Percentiles rank a stretch among this genome's conserved stretches.
phyloP scores from a whole-genome alignment of 1,140 invertebrate genomes.

The Homarus americanus region DNA sequence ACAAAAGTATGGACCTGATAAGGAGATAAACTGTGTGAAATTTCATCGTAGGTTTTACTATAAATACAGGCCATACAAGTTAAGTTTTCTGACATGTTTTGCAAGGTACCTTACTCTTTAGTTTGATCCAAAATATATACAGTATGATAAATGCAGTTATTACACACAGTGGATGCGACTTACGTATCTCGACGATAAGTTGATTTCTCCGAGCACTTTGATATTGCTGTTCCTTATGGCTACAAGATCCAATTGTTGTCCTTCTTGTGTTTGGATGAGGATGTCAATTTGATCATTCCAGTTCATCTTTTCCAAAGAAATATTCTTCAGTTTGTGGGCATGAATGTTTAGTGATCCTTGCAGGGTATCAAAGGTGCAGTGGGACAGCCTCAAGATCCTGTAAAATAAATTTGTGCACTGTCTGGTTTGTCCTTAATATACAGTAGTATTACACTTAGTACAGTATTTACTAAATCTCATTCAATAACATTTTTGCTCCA shows the following conservation, averaged over 20 bases:
- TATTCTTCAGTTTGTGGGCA: slow-evolving; percentile 31
- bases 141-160: too few species aligned
- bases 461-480: too few species aligned
- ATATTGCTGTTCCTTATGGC: slow-evolving; percentile 15
- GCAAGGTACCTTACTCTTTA: too few species aligned
- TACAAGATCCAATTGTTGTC: background rate
- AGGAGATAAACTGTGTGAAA: background rate
- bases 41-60: too few species aligned
- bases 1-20: slow-evolving; percentile 17
- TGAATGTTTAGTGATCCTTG: slow-evolving; percentile 32
- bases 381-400: slow-evolving; percentile 2
- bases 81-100: too few species aligned
- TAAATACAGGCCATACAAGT: too few species aligned
- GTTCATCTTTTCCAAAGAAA: slow-evolving; percentile 3
- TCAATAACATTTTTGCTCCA: too few species aligned
- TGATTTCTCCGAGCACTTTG: slow-evolving; percentile 32
- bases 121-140: too few species aligned
- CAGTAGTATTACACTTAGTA: too few species aligned
- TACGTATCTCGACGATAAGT: slow-evolving; percentile 27
- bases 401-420: slow-evolving; percentile 21
- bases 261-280: slow-evolving; percentile 24
- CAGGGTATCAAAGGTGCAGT: background rate
- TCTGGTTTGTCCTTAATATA: too few species aligned
- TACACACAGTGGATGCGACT: too few species aligned
- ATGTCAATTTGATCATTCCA: slow-evolving; percentile 1